phyloP scores from a whole-genome alignment of 2,113 vertebrate genomes.

The Cheilinus undulatus region DNA sequence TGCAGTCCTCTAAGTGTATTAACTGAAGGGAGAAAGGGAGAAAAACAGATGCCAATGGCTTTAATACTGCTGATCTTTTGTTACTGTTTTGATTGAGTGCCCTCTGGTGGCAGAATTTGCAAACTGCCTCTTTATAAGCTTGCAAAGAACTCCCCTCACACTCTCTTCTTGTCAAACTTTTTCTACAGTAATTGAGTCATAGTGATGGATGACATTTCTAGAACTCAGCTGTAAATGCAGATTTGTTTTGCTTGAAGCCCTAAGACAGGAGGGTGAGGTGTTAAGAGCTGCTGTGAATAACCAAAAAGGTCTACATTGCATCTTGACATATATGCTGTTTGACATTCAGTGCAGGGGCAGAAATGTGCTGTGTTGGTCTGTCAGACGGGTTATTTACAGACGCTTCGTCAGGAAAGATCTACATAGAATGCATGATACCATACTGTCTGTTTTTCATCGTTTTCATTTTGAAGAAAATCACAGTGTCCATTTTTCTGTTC shows the following conservation, averaged over 20 bases:
- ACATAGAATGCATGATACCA: slow-evolving; percentile 19
- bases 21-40: too few relatives aligned
- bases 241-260: slow-evolving; percentile 48
- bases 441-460: slow-evolving; percentile 10
- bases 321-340: slow-evolving; percentile 25
- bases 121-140: too few relatives aligned
- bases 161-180: slow-evolving; percentile 27
- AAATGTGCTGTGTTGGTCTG: slow-evolving; percentile 30
- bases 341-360: not conserved
- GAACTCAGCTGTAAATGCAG: slow-evolving; percentile 47
- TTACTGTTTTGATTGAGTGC: too few relatives aligned
- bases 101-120: too few relatives aligned
- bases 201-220: slow-evolving; percentile 41
- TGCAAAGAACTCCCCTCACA: slow-evolving; percentile 23
- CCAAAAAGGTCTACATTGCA: slow-evolving; percentile 37
- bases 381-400: slow-evolving; percentile 44
- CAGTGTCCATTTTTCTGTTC: slow-evolving; percentile 12
- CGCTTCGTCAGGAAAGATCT: slow-evolving; percentile 26
- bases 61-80: too few relatives aligned
- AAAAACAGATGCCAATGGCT: too few relatives aligned
- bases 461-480: not conserved
- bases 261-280: slow-evolving; percentile 27
- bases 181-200: slow-evolving; percentile 14
- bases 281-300: slow-evolving; percentile 32
- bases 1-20: too few relatives aligned